Conservation (phyloP, 92 coral and sea anemone species). For the Porites lobata region DNA sequence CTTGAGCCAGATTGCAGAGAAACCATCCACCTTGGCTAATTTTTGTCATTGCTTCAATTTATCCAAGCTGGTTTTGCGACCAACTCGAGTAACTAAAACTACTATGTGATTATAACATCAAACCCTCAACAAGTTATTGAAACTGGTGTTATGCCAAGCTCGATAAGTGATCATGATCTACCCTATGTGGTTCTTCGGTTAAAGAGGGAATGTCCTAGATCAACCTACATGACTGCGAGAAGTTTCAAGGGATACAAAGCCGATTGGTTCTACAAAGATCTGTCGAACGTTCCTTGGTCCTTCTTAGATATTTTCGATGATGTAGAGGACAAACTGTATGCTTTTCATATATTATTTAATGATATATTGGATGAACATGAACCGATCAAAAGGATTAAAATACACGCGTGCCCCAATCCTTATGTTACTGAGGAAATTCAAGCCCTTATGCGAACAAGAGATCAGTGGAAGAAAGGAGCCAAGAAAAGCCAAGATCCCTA, state of each 20-base stretch:
- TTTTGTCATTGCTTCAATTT: too few relatives aligned
- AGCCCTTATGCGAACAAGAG: slow-evolving; percentile 69
- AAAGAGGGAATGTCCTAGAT: slow-evolving; percentile 43
- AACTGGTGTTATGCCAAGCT: too few relatives aligned
- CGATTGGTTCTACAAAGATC: slow-evolving; percentile 19
- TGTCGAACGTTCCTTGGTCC: slow-evolving; percentile 17
- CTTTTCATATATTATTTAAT: slow-evolving; percentile 12
- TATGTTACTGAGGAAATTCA: slow-evolving; percentile 64
- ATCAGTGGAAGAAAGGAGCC: slow-evolving; percentile 52
- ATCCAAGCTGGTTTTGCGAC: too few relatives aligned
- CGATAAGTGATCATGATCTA: too few relatives aligned
- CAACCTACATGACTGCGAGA: slow-evolving; percentile 25
- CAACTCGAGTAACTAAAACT: too few relatives aligned
- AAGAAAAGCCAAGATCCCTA: slow-evolving; percentile 58
- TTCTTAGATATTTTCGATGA: slow-evolving; percentile 13
- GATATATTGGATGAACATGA: slow-evolving; percentile 3
- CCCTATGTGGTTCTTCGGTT: slow-evolving; percentile 2
- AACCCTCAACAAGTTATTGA: too few relatives aligned
- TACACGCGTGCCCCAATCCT: slow-evolving; percentile 49
- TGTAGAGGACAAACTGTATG: slow-evolving; percentile 9
- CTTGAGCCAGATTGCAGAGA: too few relatives aligned
- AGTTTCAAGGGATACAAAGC: slow-evolving; percentile 25
- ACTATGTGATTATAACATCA: too few relatives aligned
- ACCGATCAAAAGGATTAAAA: slow-evolving; percentile 31
- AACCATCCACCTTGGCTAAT: too few relatives aligned